Conservation (phyloP, 2,113 vertebrate genomes). For the Chamaetylas fuelleborni region DNA sequence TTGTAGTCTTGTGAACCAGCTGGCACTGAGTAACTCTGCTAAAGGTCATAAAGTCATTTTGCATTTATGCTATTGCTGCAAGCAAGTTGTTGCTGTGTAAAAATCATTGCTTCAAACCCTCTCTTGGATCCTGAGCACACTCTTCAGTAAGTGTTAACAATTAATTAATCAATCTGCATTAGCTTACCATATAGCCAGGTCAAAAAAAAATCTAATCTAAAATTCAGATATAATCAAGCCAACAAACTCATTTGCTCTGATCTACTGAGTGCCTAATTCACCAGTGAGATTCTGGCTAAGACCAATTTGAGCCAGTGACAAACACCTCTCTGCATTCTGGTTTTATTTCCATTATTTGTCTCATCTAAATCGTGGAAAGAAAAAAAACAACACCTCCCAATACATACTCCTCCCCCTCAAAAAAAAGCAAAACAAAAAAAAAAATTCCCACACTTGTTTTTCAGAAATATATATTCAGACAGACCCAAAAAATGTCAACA, state of each 20-base stretch:
- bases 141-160: background rate
- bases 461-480: background rate
- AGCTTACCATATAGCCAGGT: background rate
- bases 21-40: background rate
- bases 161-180: background rate
- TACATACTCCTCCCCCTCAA: background rate
- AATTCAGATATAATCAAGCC: background rate
- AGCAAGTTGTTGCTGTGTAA: background rate
- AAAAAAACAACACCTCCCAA: background rate
- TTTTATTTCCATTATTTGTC: background rate
- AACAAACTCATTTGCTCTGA: background rate
- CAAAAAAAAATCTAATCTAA: background rate
- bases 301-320: background rate
- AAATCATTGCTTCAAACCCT: background rate
- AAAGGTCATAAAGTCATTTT: background rate
- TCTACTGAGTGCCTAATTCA: background rate
- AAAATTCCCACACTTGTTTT: background rate
- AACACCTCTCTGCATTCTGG: accelerated
- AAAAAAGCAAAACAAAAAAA: background rate
- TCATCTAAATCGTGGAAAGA: background rate
- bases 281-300: background rate
- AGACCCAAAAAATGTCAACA: background rate
- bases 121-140: background rate
- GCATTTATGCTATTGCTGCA: background rate
- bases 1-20: background rate